Evolutionary conservation across 92 coral and sea anemone species (phyloP), one percentile per base, ranked within the genome.

Genomic region (Phymanthus crucifer): DNA sequence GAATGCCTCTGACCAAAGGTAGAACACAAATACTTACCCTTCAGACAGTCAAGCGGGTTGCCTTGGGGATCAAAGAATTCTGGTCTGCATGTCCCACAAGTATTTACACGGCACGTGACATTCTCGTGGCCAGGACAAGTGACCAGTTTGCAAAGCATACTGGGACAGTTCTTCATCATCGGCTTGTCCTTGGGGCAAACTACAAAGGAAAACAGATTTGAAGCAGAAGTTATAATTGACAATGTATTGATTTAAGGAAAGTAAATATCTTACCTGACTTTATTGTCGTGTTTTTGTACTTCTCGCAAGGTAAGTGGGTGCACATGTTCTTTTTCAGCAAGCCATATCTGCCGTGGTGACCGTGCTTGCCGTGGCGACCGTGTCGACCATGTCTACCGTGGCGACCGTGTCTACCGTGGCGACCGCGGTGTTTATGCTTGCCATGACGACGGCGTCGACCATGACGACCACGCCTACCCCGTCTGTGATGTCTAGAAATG

Each of bases 31-130:
- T n/a, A 38, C 58, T 40, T 36, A 72, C 77, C 35, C 40, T 72
- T 43, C 13, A 75, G 70, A 31, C 77, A 45, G 61, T 67, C 48
- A 5, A 56, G 52, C 32, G 26, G 26, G 66, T 80, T 66, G 29
- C 86, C 90, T 1, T 54, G 40, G 24, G 57, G 31, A 58, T 86
- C 83, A 46, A 75, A 86, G 70, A 84, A 86, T 74, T 81, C 83
- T 45, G 90, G 90, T 76, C 70, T 56, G 70, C 87, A 86, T 11
- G 86, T 81, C 12, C 90, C 90, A 52, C 90, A 86, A 27, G 86
- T 81, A 40, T 86, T 86, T 54, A 86, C 19, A 27, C 86, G 85
- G 35, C 90, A 86, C 24, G 73, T 82, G 33, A 61, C 31, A 48
- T 77, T 86, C 32, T 45, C 9, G 54, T 37, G 24, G 13, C 54